These are phyloP conservation scores for Chinchilla lanigera DNA, from an alignment of 2,113 vertebrate genomes.

Conservation along the genomic window DNA sequence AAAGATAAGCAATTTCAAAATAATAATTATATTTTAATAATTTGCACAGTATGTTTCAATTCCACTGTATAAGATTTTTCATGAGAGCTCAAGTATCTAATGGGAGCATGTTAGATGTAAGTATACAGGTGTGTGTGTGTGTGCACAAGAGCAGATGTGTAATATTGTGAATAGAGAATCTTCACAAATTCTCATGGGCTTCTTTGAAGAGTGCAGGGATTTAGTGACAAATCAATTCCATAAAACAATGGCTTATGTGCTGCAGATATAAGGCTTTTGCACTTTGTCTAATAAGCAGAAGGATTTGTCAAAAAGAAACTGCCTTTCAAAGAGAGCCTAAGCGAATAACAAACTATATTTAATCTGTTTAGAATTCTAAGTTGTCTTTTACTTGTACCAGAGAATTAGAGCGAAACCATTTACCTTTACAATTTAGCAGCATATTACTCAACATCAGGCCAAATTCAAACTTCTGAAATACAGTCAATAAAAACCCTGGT, in stretches of 20 bases:
- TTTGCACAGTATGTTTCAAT: neutral
- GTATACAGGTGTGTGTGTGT: neutral
- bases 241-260: conserved; percentile 77
- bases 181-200: conserved; percentile 45
- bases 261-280: conserved; percentile 59
- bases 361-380: conserved; percentile 73
- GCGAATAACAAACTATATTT: conserved; percentile 48
- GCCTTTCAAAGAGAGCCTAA: conserved; percentile 47
- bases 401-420: conserved; percentile 54
- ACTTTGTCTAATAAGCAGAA: conserved; percentile 65
- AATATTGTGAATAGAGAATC: neutral
- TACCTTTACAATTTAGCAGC: conserved; percentile 27
- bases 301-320: conserved; percentile 63
- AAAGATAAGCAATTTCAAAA: conserved; percentile 9
- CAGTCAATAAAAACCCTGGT: conserved; percentile 27
- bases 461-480: neutral
- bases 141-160: neutral
- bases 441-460: conserved; percentile 52
- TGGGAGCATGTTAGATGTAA: neutral
- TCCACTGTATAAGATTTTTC: neutral
- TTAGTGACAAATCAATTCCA: conserved; percentile 63
- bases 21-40: neutral
- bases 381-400: conserved; percentile 52
- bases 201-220: conserved; percentile 50
- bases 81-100: neutral